Evolutionary conservation across 2,888 invertebrate genomes (phyloP), one percentile per base, ranked within the genome.

Genomic region (Dascillus cervinus): DNA sequence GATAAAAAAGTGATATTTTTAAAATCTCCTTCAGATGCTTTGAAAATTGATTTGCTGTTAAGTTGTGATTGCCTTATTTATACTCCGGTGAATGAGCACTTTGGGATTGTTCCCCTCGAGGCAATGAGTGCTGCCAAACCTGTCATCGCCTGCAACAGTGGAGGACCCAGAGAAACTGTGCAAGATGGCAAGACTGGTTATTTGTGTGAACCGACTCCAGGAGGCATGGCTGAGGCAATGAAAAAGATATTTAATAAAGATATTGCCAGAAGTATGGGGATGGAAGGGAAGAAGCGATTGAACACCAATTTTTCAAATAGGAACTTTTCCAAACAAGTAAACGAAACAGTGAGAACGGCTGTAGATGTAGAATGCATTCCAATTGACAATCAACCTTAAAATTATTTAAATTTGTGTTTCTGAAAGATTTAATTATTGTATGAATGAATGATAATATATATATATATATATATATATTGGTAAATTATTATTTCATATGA

Each of bases 71-170:
- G 87, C 42, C 66, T 99, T 11, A 58, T 98, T 11, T 99, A 99
- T 58, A 99, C 98, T 4, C 98, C 98, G 2, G 79, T 83, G 2
- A 87, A 88, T 59, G 98, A 99, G 63, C 98, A 99, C 67, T 98
- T 98, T 70, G 98, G 98, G 3, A 99, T 99, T 52, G 98, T 98
- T 4, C 98, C 99, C 0, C 69, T 99, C 30, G 98, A 99, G 70
- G 95, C 96, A 0, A 98, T 98, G 98, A 89, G 89, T 58, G 79
- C 82, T 58, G 72, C 76, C 3, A 87, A 89, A 54, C 95, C 97
- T 3, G 95, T 99, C 0, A 80, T 99, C 44, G 98, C 98, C 0
- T 83, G 89, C 0, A 86, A 90, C 53, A 89, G 87, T 52, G 98
- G 98, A 13, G 98, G 98, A 0, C 98, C 98, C 0, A 79, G 79